These are phyloP conservation scores for Junonia oenone DNA, from an alignment of 2,888 invertebrate genomes.

Conservation along the genomic window DNA sequence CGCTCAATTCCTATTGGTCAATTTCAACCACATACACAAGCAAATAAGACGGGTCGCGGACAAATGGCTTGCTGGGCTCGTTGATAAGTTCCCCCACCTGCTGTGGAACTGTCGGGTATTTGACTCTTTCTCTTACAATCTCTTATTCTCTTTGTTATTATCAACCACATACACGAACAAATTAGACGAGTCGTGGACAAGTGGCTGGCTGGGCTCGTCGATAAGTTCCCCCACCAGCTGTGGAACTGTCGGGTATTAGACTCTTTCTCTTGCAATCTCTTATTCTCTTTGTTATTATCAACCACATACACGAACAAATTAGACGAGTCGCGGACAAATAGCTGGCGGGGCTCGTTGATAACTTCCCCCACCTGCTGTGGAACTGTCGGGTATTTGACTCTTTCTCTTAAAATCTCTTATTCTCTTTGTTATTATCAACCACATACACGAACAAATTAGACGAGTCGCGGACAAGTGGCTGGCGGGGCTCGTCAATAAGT, in stretches of 20 bases:
- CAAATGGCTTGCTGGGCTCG: constrained; percentile 91
- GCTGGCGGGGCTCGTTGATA: constrained; percentile 91
- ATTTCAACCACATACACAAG: constrained; percentile 98
- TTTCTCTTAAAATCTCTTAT: too few relatives aligned
- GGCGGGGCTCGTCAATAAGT: constrained; percentile 92
- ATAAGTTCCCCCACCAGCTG: constrained; percentile 96
- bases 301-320: constrained; percentile 97
- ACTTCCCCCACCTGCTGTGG: constrained; percentile 98
- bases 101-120: constrained; percentile 97
- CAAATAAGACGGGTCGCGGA: constrained; percentile 96
- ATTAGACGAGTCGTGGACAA: constrained; percentile 96
- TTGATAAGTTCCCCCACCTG: constrained; percentile 96
- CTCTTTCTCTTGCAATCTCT: too few relatives aligned
- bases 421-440: constrained; percentile 97
- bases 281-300: constrained; percentile 97
- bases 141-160: constrained; percentile 96
- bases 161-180: constrained; percentile 97
- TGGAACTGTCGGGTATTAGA: constrained; percentile 98
- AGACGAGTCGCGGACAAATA: constrained; percentile 95
- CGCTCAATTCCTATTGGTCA: constrained; percentile 96
- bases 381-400: constrained; percentile 94
- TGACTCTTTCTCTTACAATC: too few relatives aligned
- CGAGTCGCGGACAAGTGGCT: constrained; percentile 95
- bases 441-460: constrained; percentile 96
- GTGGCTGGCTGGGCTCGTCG: constrained; percentile 91